Base-by-base conservation (phyloP, 1,140 invertebrate species). In the Drosophila gunungcola region DNA sequence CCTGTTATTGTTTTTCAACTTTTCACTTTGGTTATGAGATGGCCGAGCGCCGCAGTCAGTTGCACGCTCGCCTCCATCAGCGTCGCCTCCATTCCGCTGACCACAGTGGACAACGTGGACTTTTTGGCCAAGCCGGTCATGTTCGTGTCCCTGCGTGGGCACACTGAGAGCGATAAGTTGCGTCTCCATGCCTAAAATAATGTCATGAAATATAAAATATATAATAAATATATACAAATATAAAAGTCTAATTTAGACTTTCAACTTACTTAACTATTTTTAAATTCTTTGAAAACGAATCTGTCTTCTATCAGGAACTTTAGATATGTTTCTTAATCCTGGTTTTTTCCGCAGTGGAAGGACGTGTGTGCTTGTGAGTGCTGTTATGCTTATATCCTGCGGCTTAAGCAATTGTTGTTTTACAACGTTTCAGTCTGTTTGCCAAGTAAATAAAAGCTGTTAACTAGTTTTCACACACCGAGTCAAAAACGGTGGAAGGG, bases 401-500 rank as follows among this genome's bases (percentile, higher is more conserved):
- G 79, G 73, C 79, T 73, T 82, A 82, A 81, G 74, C 76, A 81
- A 77, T 81, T 78, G 79, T 82, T 74, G 75, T 78, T 78, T 63
- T 58, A 73, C 79, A 82, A 77, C 69, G 58, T 74, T 78, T 67
- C 69, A 78, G 62, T 83, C 60, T 83, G 80, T 83, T 83, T 83
- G 69, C 60, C 69, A 74, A 83, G 80, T 78, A 83, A 83, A 83
- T 83, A 83, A 83, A 83, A 79, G 80, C 80, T 83, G 75, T 83
- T 83, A 83, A 83, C 80, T 83, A 83, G 75, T 83, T 83, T 75
- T 75, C 45, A 52, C 68, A 68, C 79, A 78, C 74, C 58, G 53
- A 70, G 62, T 29, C 49, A 45, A 46, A 53, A 53, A 49, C 64
- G 45, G n/a, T 75, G 38, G 53, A 42, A 6, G 52, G 39, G 45